Evolutionary conservation across 2,113 vertebrate genomes (phyloP).

Genomic region (Macquaria australasica): DNA sequence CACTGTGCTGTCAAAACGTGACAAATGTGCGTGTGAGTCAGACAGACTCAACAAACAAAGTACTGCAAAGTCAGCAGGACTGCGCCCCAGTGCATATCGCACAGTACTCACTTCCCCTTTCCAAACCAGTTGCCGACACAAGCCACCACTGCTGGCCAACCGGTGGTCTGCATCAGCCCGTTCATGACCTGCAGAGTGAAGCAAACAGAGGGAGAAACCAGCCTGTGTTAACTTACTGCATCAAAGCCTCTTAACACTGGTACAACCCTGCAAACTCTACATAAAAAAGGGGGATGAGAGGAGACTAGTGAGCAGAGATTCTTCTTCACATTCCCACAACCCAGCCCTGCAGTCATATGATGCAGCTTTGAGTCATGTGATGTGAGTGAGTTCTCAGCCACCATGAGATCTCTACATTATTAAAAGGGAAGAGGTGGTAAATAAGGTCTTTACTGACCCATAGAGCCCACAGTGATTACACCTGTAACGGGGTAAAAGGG

Average conservation of each 20-base stretch:
- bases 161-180: slow-evolving; percentile 94
- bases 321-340: slow-evolving; percentile 11
- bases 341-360: slow-evolving; percentile 42
- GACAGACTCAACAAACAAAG: background rate
- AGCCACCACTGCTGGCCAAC: slow-evolving; percentile 95
- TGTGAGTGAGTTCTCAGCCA: slow-evolving; percentile 18
- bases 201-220: slow-evolving; percentile 25
- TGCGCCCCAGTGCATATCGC: rapidly evolving
- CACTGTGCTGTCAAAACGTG: slow-evolving; percentile 14
- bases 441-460: slow-evolving; percentile 13
- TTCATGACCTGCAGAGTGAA: slow-evolving; percentile 87
- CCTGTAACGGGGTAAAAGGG: rapidly evolving
- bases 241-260: background rate
- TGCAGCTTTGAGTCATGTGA: slow-evolving; percentile 61
- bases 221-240: background rate
- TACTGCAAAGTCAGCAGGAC: slow-evolving; percentile 52
- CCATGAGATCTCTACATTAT: slow-evolving; percentile 29
- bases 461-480: slow-evolving; percentile 7
- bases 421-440: background rate
- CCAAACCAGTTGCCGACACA: slow-evolving; percentile 98
- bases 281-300: background rate
- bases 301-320: background rate
- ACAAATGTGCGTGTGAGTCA: slow-evolving; percentile 17
- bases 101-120: slow-evolving; percentile 94
- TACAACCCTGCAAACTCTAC: background rate